A percentile compares a stretch with the other conserved stretches of the same genome.
Evolutionary conservation across 2,888 invertebrate species (phyloP).

Genomic region (Incurvaria masculella): DNA sequence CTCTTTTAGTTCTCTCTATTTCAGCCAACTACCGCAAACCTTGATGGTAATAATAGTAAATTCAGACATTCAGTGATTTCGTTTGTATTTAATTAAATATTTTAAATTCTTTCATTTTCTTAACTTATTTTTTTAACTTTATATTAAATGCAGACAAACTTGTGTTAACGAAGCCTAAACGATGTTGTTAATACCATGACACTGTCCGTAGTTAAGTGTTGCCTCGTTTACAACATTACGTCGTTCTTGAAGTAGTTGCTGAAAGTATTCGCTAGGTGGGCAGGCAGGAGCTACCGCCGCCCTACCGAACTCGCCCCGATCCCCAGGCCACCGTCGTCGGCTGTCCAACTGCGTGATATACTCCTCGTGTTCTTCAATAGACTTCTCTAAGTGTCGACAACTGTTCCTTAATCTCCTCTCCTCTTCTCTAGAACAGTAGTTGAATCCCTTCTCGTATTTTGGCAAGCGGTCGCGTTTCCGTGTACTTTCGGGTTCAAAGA

Average conservation of each 20-base stretch:
- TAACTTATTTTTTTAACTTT: too few relatives aligned
- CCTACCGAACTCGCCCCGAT: background rate
- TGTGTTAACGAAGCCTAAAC: too few relatives aligned
- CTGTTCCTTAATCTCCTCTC: constrained; percentile 33
- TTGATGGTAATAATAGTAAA: too few relatives aligned
- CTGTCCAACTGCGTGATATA: constrained; percentile 25
- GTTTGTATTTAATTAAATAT: too few relatives aligned
- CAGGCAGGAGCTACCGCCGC: background rate
- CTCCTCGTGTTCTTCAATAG: constrained; percentile 31
- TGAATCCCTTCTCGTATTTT: constrained; percentile 8
- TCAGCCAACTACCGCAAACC: too few relatives aligned
- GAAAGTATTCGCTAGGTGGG: constrained; percentile 55
- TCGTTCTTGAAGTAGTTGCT: constrained; percentile 54
- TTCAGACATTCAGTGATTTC: too few relatives aligned
- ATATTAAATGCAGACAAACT: too few relatives aligned
- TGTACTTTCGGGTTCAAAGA: constrained; percentile 21
- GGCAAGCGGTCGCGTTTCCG: constrained; percentile 9
- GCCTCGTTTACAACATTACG: constrained; percentile 52
- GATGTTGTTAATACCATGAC: too few relatives aligned
- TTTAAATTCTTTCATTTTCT: too few relatives aligned
- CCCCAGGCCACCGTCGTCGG: constrained; percentile 11
- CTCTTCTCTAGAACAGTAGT: constrained; percentile 18
- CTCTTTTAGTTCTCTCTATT: too few relatives aligned
- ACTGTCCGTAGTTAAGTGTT: constrained; percentile 10
- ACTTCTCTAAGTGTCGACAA: constrained; percentile 31